Percentiles rank a stretch among this genome's conserved stretches.
These are phyloP conservation scores for Scomber scombrus DNA, from an alignment of 2,113 vertebrate species.

Conservation along the genomic window DNA sequence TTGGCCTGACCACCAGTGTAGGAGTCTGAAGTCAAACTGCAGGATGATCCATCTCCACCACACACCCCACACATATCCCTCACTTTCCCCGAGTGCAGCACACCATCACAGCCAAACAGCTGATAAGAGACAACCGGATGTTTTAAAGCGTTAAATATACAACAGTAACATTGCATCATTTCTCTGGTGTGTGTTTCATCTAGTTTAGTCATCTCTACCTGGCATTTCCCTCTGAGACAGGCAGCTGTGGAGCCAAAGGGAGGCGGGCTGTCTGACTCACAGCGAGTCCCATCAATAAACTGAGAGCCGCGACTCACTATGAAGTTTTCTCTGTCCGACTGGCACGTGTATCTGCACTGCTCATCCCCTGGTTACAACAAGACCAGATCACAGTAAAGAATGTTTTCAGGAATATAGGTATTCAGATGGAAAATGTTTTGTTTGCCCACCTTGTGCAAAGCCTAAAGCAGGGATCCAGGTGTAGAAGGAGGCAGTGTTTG, in stretches of 20 bases:
- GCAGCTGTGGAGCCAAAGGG: constrained; percentile 75
- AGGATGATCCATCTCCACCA: constrained; percentile 90
- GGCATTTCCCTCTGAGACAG: constrained; percentile 90
- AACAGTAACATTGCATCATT: background rate
- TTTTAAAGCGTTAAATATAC: background rate
- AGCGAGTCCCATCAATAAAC: constrained; percentile 94
- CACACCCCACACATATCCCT: constrained; percentile 90
- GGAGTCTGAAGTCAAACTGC: constrained; percentile 82
- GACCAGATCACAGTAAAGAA: background rate
- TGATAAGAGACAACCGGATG: constrained; percentile 67
- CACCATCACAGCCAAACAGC: constrained; percentile 93
- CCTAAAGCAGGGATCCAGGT: constrained; percentile 90
- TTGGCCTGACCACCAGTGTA: constrained; percentile 86
- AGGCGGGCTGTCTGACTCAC: constrained; percentile 78
- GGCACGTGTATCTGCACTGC: constrained; percentile 91
- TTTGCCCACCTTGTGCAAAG: constrained; percentile 85
- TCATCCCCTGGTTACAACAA: constrained; percentile 84
- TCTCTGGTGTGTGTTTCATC: background rate
- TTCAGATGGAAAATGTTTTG: background rate
- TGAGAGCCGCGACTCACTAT: constrained; percentile 89
- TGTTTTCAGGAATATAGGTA: background rate
- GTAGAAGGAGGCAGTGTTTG: constrained; percentile 81
- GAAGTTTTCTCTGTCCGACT: constrained; percentile 88
- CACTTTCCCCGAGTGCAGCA: constrained; percentile 86
- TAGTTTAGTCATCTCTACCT: constrained; percentile 80